Base-by-base conservation (phyloP, 2,888 invertebrate species). In the Lithophane ornitopus region DNA sequence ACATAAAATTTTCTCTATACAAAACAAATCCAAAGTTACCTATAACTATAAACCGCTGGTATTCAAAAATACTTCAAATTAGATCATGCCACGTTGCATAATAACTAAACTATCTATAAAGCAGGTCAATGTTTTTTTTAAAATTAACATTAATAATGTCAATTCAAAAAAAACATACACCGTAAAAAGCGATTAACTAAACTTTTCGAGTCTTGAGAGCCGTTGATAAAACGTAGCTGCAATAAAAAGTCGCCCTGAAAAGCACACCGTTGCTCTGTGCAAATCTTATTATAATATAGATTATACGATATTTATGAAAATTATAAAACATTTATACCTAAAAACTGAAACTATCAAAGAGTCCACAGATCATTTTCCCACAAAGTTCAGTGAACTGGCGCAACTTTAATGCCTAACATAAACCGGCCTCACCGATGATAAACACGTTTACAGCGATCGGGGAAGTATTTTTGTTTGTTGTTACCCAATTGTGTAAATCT, bases 361-460 rank as follows among this genome's bases (percentile, higher is more conserved):
- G 39, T 52, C 44, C 62, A 59, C 4, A 54, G 58, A 67, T 49
- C 44, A 61, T 85, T 81, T 71, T 70, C 86, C 85, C 88, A 88
- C 88, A 91, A 92, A 94, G 95, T 93, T 94, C 93, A 92, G 72
- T 87, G 94, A 94, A 93, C 94, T 81, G 79, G 34, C 82, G 85
- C 80, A 81, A 85, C 85, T 93, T 95, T 94, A 92, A 91, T 94
- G 92, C 92, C 93, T 92, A 93, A 90, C 92, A 91, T 95, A 94
- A 95, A 95, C 87, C 88, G 85, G 87, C 90, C 91, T 93, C 93
- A 85, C 78, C 82, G 93, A 91, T 93, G 93, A 94, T 95, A 93
- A 94, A 93, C 90, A 89, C 89, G 88, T 91, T 86, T 82, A 90
- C 88, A 86, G 87, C 90, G 85, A 86, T 90, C 88, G 88, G 88